Percentiles rank a stretch among this genome's conserved stretches.
Evolutionary conservation across 2,888 invertebrate species (phyloP).

Genomic region (Apotomis betuletana): DNA sequence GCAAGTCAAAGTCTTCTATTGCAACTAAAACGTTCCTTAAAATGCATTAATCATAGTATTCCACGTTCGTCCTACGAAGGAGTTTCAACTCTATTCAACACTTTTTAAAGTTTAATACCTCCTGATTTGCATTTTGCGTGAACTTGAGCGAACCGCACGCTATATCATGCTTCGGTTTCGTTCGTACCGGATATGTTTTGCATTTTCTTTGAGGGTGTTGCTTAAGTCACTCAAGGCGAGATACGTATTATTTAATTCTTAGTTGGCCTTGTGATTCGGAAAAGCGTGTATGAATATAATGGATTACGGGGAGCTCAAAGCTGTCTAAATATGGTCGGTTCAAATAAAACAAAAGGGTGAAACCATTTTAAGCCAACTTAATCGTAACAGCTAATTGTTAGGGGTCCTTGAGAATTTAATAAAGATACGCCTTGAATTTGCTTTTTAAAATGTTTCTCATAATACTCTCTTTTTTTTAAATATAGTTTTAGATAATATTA

Average conservation of each 20-base stretch:
- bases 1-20: constrained; percentile 70
- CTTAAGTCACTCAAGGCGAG: constrained; percentile 43
- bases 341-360: background rate
- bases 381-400: background rate
- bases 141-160: constrained; percentile 60
- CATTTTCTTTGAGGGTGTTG: constrained; percentile 62
- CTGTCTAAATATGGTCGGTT: background rate
- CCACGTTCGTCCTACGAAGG: constrained; percentile 52
- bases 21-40: constrained; percentile 72
- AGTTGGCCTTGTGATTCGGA: constrained; percentile 16
- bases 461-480: too few relatives aligned
- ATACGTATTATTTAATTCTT: constrained; percentile 30
- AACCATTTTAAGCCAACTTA: background rate
- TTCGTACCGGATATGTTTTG: constrained; percentile 54
- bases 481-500: too few relatives aligned
- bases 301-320: constrained; percentile 4
- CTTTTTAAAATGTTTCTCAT: background rate
- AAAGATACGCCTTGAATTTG: background rate
- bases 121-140: constrained; percentile 55
- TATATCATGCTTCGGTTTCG: constrained; percentile 50
- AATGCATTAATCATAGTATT: constrained; percentile 73
- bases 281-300: constrained; percentile 10
- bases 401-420: background rate
- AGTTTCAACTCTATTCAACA: constrained; percentile 60
- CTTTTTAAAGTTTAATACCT: constrained; percentile 61